These are phyloP conservation scores for Piscicola geometra DNA, from an alignment of 2,888 invertebrate genomes.

Conservation along the genomic window DNA sequence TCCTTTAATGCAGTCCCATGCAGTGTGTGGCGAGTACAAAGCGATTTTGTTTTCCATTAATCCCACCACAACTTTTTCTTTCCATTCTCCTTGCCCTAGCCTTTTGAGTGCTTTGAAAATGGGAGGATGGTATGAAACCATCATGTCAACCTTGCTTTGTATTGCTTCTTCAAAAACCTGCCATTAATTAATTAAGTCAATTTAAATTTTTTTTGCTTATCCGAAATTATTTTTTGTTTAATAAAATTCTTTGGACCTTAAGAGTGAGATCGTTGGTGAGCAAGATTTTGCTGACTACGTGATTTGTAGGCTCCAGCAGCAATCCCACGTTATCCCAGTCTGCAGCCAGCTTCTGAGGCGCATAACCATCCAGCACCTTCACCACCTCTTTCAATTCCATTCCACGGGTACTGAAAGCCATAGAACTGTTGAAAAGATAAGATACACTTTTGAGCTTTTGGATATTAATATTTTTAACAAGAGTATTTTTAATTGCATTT, in stretches of 20 bases:
- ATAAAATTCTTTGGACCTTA: slow-evolving; percentile 3
- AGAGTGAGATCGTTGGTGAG: slow-evolving; percentile 77
- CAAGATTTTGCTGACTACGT: slow-evolving; percentile 62
- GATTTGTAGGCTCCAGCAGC: slow-evolving; percentile 70
- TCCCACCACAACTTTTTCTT: slow-evolving; percentile 72
- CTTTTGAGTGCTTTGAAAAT: slow-evolving; percentile 79
- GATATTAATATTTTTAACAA: no score
- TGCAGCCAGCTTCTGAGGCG: slow-evolving; percentile 62
- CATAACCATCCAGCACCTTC: slow-evolving; percentile 46
- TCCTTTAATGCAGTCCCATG: slow-evolving; percentile 75
- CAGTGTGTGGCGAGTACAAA: slow-evolving; percentile 86
- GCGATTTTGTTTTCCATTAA: slow-evolving; percentile 80
- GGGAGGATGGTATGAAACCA: slow-evolving; percentile 92
- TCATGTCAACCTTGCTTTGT: slow-evolving; percentile 67
- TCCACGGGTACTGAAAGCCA: neutral
- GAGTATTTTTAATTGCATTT: no score
- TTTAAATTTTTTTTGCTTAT: neutral
- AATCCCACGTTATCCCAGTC: slow-evolving; percentile 93
- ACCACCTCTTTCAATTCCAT: slow-evolving; percentile 44
- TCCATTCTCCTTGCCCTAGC: slow-evolving; percentile 65
- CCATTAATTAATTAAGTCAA: slow-evolving; percentile 38
- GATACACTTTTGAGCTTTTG: no score
- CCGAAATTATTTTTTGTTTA: no score
- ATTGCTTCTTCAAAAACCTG: slow-evolving; percentile 75
- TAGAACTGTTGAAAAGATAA: neutral